These are phyloP conservation scores for Branchinecta sandiegonensis DNA, from an alignment of 2,888 invertebrate species.

Conservation along the genomic window DNA sequence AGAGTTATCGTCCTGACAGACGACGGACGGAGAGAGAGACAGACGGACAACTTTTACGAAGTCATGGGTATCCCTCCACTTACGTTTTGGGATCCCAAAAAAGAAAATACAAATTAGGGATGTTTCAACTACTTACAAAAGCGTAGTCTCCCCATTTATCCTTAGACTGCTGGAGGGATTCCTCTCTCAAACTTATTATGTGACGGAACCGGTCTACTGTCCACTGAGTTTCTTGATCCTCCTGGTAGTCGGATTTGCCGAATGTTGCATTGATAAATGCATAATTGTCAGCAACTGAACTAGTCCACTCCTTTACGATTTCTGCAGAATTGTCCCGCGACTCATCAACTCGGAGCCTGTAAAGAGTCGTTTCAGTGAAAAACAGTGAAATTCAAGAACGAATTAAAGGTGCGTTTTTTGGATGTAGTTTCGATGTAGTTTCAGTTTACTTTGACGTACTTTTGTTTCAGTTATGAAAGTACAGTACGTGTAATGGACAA, in stretches of 20 bases:
- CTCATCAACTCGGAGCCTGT: slow-evolving; percentile 72
- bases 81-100: neutral
- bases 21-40: too few species aligned
- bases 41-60: too few species aligned
- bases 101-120: neutral
- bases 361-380: slow-evolving; percentile 27
- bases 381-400: neutral
- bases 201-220: slow-evolving; percentile 54
- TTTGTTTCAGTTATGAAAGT: too few species aligned
- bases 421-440: too few species aligned
- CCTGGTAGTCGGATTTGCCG: slow-evolving; percentile 21
- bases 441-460: too few species aligned
- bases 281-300: slow-evolving; percentile 44
- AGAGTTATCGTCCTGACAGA: too few species aligned
- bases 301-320: slow-evolving; percentile 57
- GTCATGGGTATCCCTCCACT: neutral
- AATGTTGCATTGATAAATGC: slow-evolving; percentile 40
- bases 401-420: too few species aligned
- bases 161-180: slow-evolving; percentile 54
- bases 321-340: slow-evolving; percentile 62
- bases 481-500: too few species aligned
- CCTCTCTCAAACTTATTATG: slow-evolving; percentile 61
- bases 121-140: slow-evolving; percentile 48
- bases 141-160: slow-evolving; percentile 74
- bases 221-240: slow-evolving; percentile 52